Evolutionary conservation across 1,140 invertebrate genomes (phyloP), one percentile per base, ranked within the genome.

Genomic region (Popillia japonica): DNA sequence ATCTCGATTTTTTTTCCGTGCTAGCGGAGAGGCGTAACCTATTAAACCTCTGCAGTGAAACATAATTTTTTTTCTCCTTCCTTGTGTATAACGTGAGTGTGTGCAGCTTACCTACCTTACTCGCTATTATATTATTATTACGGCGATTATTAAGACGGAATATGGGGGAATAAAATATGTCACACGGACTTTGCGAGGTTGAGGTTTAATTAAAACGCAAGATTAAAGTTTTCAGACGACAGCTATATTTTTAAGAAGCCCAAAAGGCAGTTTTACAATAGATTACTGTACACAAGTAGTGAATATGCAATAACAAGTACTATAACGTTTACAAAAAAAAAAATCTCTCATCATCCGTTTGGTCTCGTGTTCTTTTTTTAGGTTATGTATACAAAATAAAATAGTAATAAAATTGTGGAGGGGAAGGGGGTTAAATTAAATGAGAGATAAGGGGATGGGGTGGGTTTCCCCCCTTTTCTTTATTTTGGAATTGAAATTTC

Each of bases 201-300:
- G 11, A 17, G 27, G 27, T 68, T 6, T 40, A 73, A 73, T 22
- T 40, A 73, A 73, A 73, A 68, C n/a, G 11, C 72, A 73, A 73
- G 79, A 78, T 40, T 77, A 75, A 78, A 80, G 48, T 42, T 61
- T 68, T 78, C 82, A 75, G 40, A 84, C 82, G 83, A 84, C 83
- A 86, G 85, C 84, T 86, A 86, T 84, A 85, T 80, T 85, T 85
- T 86, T 82, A 85, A 84, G 78, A 82, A 84, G 83, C 84, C 85
- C 82, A 86, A 81, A 84, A 84, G 83, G 84, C 79, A 85, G 84
- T 83, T 83, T 84, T 85, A 84, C 79, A 83, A 80, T 83, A 81
- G 80, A 78, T 82, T 79, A 84, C 83, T 86, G 85, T 86, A 86
- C 84, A 86, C 83, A 82, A 82, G 80, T 81, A 81, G 81, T 83